phyloP scores from a whole-genome alignment of 2,888 invertebrate genomes.

The Megastigmus dorsalis region DNA sequence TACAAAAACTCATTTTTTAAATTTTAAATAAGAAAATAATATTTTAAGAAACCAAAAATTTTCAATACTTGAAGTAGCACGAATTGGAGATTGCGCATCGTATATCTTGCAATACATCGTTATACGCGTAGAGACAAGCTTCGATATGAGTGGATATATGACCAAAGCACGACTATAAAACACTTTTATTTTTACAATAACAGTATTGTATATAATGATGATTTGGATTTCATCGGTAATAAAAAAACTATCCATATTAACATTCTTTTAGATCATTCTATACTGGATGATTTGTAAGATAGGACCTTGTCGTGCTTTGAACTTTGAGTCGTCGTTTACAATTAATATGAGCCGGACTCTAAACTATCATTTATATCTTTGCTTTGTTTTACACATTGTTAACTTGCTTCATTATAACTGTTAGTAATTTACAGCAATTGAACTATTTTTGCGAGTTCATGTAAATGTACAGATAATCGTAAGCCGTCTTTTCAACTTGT shows the following conservation, averaged over 20 bases:
- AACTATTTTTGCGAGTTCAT: background rate
- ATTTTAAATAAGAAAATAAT: no score
- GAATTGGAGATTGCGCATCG: background rate
- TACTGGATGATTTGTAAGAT: background rate
- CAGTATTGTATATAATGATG: background rate
- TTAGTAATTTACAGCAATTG: background rate
- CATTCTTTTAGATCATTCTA: background rate
- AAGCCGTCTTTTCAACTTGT: background rate
- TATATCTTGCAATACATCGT: slow-evolving; percentile 10
- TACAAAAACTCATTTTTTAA: no score
- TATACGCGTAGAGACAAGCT: slow-evolving; percentile 24
- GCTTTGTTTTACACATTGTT: background rate
- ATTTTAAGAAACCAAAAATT: no score
- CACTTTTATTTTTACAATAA: background rate
- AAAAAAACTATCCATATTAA: background rate
- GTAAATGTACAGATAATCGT: background rate
- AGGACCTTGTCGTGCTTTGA: slow-evolving; percentile 20
- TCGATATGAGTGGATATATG: slow-evolving; percentile 7
- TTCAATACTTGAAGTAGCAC: background rate
- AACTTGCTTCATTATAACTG: background rate
- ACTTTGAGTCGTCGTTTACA: background rate
- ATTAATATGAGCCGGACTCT: background rate
- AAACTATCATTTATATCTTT: slow-evolving; percentile 17
- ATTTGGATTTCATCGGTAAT: background rate
- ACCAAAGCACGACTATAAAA: slow-evolving; percentile 26